A percentile compares a stretch with the other conserved stretches of the same genome.
These are phyloP conservation scores for Rhinoderma darwinii DNA, from an alignment of 2,113 vertebrate species.

Conservation along the genomic window DNA sequence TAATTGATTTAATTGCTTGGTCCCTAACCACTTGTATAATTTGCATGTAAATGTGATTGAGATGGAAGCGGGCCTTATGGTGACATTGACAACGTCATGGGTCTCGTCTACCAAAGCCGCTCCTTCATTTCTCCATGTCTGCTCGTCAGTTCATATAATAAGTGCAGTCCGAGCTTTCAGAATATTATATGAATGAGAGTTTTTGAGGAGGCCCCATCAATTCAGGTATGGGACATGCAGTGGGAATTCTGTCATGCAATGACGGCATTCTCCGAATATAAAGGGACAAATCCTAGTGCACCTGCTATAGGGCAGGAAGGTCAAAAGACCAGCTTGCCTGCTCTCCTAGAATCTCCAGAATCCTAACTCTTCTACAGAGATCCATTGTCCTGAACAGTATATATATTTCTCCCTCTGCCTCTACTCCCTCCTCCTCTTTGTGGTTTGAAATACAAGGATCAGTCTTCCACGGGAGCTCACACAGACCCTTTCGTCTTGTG, in stretches of 20 bases:
- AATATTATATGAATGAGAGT: not conserved
- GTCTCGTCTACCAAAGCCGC: not conserved
- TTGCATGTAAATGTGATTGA: not conserved
- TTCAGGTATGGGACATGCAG: not conserved
- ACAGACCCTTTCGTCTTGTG: slow-evolving; percentile 49
- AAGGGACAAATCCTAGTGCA: slow-evolving; percentile 33
- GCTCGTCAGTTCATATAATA: not conserved
- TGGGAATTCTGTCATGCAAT: slow-evolving; percentile 9
- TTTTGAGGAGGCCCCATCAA: not conserved
- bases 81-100: not conserved
- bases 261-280: not conserved
- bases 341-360: slow-evolving; percentile 22
- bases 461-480: slow-evolving; percentile 46
- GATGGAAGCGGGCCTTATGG: not conserved
- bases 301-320: slow-evolving; percentile 36
- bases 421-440: slow-evolving; percentile 45
- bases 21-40: not conserved
- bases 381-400: slow-evolving; percentile 51
- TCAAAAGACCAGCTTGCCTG: slow-evolving; percentile 30
- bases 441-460: slow-evolving; percentile 54
- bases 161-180: not conserved
- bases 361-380: slow-evolving; percentile 43
- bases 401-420: slow-evolving; percentile 44
- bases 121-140: not conserved
- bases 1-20: not conserved